Conservation (phyloP, 2,113 vertebrate species). For the Catharus minimus region DNA sequence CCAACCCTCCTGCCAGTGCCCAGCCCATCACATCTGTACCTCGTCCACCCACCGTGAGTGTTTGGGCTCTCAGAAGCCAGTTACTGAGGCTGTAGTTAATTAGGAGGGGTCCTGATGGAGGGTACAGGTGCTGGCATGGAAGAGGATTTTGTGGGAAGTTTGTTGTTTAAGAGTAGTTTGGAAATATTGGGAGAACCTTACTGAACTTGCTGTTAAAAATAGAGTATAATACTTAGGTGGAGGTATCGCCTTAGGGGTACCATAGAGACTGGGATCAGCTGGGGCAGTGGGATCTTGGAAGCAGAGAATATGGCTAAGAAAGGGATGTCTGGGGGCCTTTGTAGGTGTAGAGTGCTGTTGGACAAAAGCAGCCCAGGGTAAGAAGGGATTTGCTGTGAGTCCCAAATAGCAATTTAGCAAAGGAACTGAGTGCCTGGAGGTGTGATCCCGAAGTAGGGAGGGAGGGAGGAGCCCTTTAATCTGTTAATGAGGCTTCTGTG, state of each 20-base stretch:
- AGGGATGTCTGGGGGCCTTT: background rate
- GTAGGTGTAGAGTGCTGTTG: background rate
- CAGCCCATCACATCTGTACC: slow-evolving; percentile 79
- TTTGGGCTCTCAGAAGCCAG: background rate
- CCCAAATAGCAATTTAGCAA: background rate
- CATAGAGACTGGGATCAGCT: background rate
- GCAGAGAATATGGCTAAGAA: background rate
- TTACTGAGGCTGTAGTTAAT: background rate
- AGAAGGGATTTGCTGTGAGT: background rate
- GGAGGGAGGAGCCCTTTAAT: background rate
- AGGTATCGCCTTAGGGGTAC: background rate
- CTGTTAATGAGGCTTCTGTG: background rate
- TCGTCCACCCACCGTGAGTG: slow-evolving; percentile 77
- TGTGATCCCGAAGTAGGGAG: background rate
- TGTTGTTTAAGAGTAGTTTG: background rate
- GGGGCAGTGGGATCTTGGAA: background rate
- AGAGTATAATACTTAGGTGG: background rate
- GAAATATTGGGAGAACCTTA: background rate
- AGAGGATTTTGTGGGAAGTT: background rate
- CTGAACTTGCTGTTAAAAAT: background rate
- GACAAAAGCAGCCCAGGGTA: background rate
- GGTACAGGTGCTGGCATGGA: background rate
- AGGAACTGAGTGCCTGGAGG: background rate
- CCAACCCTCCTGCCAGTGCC: slow-evolving; percentile 79
- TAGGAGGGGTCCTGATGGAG: background rate